Percentiles rank a stretch among this genome's conserved stretches.
phyloP scores from a whole-genome alignment of 2,113 vertebrate genomes.

The Greenwoodochromis staneri region DNA sequence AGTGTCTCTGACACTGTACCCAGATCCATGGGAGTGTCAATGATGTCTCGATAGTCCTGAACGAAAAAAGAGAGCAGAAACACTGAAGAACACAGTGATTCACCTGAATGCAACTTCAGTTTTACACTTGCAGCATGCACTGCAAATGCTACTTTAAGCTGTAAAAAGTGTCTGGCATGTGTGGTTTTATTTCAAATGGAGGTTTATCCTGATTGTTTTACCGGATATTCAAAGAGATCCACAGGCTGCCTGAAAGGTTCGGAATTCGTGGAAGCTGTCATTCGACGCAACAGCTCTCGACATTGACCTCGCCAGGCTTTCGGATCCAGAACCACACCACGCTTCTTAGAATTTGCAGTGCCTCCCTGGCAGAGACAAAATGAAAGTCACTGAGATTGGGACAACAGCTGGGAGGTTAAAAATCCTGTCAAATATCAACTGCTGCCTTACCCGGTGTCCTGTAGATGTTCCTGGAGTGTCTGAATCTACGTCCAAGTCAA shows the following conservation, averaged over 20 bases:
- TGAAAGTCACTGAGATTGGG: not conserved
- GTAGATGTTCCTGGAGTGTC: constrained; percentile 92
- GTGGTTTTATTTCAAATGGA: not conserved
- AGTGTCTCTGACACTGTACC: constrained; percentile 90
- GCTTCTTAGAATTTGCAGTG: constrained; percentile 37
- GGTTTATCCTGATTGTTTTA: constrained; percentile 33
- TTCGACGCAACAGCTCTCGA: constrained; percentile 82
- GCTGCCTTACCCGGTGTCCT: constrained; percentile 77
- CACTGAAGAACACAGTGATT: not conserved
- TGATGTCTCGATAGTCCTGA: constrained; percentile 89
- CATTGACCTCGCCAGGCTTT: constrained; percentile 83
- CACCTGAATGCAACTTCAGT: not conserved
- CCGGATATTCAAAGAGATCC: constrained; percentile 85
- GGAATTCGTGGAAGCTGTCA: constrained; percentile 82
- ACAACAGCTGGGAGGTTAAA: not conserved
- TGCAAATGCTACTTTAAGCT: not conserved
- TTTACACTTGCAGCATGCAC: not conserved
- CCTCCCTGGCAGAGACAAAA: constrained; percentile 18
- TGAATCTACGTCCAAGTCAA: constrained; percentile 85
- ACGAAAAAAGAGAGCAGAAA: not conserved
- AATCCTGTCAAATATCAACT: not conserved
- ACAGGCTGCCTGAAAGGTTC: constrained; percentile 88
- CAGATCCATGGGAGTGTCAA: constrained; percentile 95
- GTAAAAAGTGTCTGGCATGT: not conserved
- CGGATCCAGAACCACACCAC: constrained; percentile 66